Base-by-base conservation (phyloP, 1,140 invertebrate genomes). In the Sycobia sp. region DNA sequence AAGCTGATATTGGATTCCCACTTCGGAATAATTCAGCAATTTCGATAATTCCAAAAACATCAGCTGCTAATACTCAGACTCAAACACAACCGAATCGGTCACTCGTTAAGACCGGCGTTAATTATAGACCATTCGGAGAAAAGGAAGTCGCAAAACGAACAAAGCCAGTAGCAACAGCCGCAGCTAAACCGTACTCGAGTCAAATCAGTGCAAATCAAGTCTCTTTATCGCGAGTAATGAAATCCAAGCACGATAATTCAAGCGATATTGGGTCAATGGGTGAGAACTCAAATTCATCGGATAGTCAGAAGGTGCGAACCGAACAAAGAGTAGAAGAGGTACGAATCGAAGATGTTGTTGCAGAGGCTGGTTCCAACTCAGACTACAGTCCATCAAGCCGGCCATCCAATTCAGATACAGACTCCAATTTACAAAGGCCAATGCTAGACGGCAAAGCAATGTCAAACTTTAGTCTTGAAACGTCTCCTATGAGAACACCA, bases 1-100 rank as follows among this genome's bases (percentile, higher is more conserved):
- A 87, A 60, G 84, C 86, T 0, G 85, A 86, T 25, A 71, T 82
- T 34, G 70, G 76, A 2, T 81, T 82, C 39, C 84, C 87, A 0
- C 77, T 90, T 34, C 87, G 88, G 69, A 87, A 86, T 68, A 89
- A 88, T 68, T 86, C 88, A 9, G 86, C 87, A 3, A 86, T 89
- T 32, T 87, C 88, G 23, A 87, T 88, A 25, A 86, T 86, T 62
- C 87, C 88, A 20, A 87, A 87, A 74, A 71, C 74, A 34, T 69
- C 78, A 44, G 71, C 77, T 55, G 38, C 56, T 3, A 59, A 54
- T n/a, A 0, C 27, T 4, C 20, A 18, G 14, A 18, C 27, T 8
- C 39, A 29, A 43, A 5, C 2, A 7, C 49, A 51, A 46, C 49
- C 50, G 8, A 65, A 47, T 55, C 63, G 63, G 39, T 51, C 63